These are phyloP conservation scores for Galleria mellonella DNA, from an alignment of 1,140 invertebrate species.

Conservation along the genomic window DNA sequence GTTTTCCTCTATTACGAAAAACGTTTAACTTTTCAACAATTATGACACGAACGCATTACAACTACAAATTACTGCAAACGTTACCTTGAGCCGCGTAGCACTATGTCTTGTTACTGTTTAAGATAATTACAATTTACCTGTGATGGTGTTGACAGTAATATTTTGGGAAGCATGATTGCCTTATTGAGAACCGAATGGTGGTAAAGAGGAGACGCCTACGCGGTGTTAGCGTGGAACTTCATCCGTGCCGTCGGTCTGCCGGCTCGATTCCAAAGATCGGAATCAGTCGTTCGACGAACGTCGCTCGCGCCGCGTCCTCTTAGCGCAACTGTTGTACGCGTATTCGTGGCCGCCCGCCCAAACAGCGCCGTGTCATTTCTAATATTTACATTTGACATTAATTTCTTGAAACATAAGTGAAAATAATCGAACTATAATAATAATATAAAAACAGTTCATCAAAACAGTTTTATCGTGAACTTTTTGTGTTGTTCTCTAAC, in stretches of 20 bases:
- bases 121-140: not conserved
- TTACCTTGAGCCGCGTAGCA: not conserved
- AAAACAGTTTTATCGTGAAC: not conserved
- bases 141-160: not conserved
- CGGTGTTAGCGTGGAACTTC: constrained; percentile 6
- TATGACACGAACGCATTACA: constrained; percentile 3
- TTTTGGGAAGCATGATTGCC: not conserved
- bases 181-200: not conserved
- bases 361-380: not conserved
- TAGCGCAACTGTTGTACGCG: constrained; percentile 13
- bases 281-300: constrained; percentile 22
- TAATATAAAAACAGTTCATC: constrained; percentile 3
- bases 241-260: constrained; percentile 5
- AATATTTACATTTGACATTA: constrained; percentile 6
- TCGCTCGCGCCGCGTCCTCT: constrained; percentile 12
- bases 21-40: constrained; percentile 15
- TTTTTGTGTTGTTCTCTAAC: constrained; percentile 4
- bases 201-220: constrained; percentile 17
- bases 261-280: constrained; percentile 8
- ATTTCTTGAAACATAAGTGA: constrained; percentile 1
- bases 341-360: constrained; percentile 20
- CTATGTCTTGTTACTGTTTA: not conserved
- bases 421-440: not conserved
- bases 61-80: not conserved
- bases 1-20: constrained; percentile 38